Evolutionary conservation across 2,113 vertebrate genomes (phyloP).

Genomic region (Ammodytes dubius): DNA sequence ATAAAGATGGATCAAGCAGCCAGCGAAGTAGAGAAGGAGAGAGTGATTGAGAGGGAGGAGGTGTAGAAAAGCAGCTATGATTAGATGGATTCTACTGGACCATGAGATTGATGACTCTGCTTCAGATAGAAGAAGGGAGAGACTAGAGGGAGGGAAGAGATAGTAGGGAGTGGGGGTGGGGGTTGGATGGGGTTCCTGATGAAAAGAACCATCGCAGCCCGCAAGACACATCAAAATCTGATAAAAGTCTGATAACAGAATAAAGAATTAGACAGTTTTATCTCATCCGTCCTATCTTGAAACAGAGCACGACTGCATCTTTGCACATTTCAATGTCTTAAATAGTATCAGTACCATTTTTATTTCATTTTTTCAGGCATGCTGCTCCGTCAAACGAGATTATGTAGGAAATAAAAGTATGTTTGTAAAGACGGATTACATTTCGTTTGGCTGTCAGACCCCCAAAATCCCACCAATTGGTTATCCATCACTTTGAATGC

Average conservation of each 20-base stretch:
- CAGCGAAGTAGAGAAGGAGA: conserved; percentile 53
- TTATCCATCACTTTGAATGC: conserved; percentile 24
- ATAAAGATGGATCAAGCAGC: conserved; percentile 69
- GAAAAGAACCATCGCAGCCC: conserved; percentile 51
- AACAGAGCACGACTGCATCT: conserved; percentile 43
- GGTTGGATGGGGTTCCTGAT: conserved; percentile 39
- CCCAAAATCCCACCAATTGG: conserved; percentile 8
- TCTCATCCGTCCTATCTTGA: conserved; percentile 43
- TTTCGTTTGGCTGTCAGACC: conserved; percentile 41
- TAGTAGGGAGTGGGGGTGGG: neutral
- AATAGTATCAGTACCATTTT: conserved; percentile 60
- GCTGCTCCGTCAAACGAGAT: conserved; percentile 53
- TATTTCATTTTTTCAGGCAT: conserved; percentile 39
- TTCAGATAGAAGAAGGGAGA: conserved; percentile 33
- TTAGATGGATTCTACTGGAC: conserved; percentile 77
- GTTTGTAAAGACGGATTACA: conserved; percentile 60
- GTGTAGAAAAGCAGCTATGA: conserved; percentile 74
- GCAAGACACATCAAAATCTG: conserved; percentile 40
- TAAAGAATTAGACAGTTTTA: conserved; percentile 44
- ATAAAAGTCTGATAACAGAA: conserved; percentile 32
- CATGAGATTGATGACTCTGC: conserved; percentile 78
- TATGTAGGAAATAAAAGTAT: conserved; percentile 58
- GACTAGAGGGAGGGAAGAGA: conserved; percentile 49
- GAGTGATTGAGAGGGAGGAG: conserved; percentile 70
- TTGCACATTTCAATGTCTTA: conserved; percentile 47